Conservation (phyloP, 2,888 invertebrate genomes). For the Omphaloscelis lunosa region DNA sequence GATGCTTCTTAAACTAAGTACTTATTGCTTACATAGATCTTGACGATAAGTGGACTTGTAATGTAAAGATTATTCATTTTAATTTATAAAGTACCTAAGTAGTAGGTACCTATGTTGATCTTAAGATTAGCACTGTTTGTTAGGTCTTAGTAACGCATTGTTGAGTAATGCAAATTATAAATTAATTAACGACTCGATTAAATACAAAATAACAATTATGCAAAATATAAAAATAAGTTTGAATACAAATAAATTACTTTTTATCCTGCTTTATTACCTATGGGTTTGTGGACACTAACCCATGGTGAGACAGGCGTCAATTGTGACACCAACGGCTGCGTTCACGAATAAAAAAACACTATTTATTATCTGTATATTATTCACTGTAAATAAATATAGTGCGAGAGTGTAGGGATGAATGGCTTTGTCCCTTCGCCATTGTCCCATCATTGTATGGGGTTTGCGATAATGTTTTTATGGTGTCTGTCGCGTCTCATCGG, state of each 20-base stretch:
- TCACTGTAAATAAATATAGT: slow-evolving; percentile 87
- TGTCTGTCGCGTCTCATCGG: slow-evolving; percentile 77
- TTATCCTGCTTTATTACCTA: slow-evolving; percentile 48
- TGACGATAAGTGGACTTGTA: neutral
- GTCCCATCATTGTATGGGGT: slow-evolving; percentile 78
- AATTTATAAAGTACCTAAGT: neutral
- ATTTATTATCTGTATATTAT: slow-evolving; percentile 89
- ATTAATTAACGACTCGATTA: slow-evolving; percentile 1
- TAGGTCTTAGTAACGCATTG: neutral
- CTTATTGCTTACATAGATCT: slow-evolving; percentile 3
- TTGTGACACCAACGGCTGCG: slow-evolving; percentile 87
- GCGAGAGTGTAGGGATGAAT: slow-evolving; percentile 78
- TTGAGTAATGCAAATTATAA: slow-evolving; percentile 21
- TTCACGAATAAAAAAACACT: slow-evolving; percentile 74
- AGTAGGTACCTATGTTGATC: slow-evolving; percentile 7
- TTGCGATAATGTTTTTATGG: slow-evolving; percentile 81
- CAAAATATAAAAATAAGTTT: too few relatives aligned
- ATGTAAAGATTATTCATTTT: neutral
- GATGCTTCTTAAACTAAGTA: neutral
- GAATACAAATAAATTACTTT: slow-evolving; percentile 5
- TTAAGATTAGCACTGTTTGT: neutral
- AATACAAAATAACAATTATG: neutral
- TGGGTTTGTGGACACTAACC: slow-evolving; percentile 65
- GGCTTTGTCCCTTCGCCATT: slow-evolving; percentile 82
- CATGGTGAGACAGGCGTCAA: slow-evolving; percentile 78